Conservation (phyloP, 2,797 vertebrate genomes). For the Falco naumanni region DNA sequence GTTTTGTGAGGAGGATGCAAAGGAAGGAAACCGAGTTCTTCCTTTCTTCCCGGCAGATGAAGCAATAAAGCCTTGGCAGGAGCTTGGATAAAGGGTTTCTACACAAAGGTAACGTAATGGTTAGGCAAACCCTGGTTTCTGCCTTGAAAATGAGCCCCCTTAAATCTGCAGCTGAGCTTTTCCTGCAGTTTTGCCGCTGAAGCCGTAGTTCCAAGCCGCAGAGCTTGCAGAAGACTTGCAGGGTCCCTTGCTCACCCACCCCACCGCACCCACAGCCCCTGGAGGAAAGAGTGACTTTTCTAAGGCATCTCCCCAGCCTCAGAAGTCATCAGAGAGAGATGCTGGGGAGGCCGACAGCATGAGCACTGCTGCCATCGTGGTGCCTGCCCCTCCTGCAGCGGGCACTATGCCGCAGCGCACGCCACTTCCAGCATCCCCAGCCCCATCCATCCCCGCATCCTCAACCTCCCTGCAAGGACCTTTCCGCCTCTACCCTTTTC, state of each 20-base stretch:
- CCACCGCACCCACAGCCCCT: accelerated
- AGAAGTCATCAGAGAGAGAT: not conserved
- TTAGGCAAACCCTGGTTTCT: not conserved
- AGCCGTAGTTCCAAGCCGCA: not conserved
- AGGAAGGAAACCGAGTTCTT: not conserved
- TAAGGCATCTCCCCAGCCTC: not conserved
- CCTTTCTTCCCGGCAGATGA: not conserved
- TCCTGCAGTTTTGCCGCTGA: accelerated
- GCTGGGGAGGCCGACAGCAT: not conserved
- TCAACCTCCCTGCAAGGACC: not conserved
- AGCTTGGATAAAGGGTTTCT: not conserved
- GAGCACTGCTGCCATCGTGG: not conserved
- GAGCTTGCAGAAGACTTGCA: not conserved
- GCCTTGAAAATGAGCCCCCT: not conserved
- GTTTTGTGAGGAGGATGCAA: not conserved
- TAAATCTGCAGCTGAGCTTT: not conserved
- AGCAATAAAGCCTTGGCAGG: not conserved
- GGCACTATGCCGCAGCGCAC: not conserved
- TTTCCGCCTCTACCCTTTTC: slow-evolving; percentile 48
- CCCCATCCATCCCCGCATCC: not conserved
- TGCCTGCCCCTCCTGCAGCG: not conserved
- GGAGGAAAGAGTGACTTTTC: not conserved
- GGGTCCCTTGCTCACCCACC: not conserved
- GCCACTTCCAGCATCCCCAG: not conserved
- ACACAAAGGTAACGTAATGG: not conserved